Base-by-base conservation (phyloP, 2,797 vertebrate genomes). In the Hypotaenidia philippensis region DNA sequence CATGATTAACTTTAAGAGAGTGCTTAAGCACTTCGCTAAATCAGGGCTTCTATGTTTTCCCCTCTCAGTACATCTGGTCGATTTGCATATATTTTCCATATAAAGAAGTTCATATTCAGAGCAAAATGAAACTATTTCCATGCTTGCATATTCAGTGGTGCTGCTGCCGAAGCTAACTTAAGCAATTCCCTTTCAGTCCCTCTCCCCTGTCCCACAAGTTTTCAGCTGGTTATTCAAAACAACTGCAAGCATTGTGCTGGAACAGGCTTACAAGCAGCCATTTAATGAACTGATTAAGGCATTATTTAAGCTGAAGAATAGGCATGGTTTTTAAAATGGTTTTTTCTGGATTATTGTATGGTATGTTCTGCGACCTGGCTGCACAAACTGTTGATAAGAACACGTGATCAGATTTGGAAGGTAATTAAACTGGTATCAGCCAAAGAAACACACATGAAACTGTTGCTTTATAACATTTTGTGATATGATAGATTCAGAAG, bases 21-120 rank as follows among this genome's bases (percentile, higher is more conserved):
- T 91, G 94, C 96, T 96, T 97, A 97, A 96, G 89, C 72, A 94
- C 88, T 94, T 91, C 0, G n/a, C 94, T 94, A 95, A 93, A 92
- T 94, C 90, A 94, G 80, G 38, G 75, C 77, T 91, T 95, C 84
- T 94, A 29, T 83, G 88, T 91, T 93, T 94, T 72, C 44, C 17
- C 71, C 81, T 96, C 93, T 95, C 61, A 63, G 93, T 94, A 75
- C 92, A 95, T 83, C 94, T 91, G 92, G 78, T 71, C 12, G 1
- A 96, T 97, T 96, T 96, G 92, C 94, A 96, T 96, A 95, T 70
- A 65, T 90, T 96, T 95, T 90, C 94, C 92, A 94, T 94, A 93
- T 96, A 93, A 96, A 95, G 94, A 88, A 75, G 40, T 77, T 88
- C 69, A 57, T 75, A 91, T 85, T 81, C 92, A 55, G 45, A 95